Conservation (phyloP, 2,113 vertebrate genomes). For the Perca flavescens region DNA sequence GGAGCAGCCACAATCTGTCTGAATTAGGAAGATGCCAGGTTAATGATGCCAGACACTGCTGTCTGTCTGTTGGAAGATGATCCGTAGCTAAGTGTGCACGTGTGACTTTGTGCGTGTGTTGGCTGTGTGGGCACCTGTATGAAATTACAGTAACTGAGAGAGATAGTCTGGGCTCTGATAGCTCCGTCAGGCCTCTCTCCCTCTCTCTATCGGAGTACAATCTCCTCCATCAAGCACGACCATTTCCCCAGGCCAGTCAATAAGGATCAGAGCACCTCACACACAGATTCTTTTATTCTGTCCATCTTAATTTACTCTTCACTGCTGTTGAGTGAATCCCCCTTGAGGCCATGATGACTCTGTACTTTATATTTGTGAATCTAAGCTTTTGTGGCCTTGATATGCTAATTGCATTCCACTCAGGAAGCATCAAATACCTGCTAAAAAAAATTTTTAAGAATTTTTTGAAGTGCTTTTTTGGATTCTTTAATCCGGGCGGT, state of each 20-base stretch:
- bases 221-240: conserved; percentile 58
- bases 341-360: conserved; percentile 20
- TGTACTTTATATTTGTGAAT: conserved; percentile 40
- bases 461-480: background rate
- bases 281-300: conserved; percentile 48
- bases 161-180: conserved; percentile 77
- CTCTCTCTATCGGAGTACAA: conserved; percentile 37
- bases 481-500: background rate
- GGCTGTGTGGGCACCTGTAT: conserved; percentile 52
- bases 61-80: conserved; percentile 70
- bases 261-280: conserved; percentile 57
- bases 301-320: conserved; percentile 63
- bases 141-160: conserved; percentile 77
- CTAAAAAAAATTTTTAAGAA: background rate
- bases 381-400: conserved; percentile 23
- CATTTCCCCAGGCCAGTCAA: conserved; percentile 68
- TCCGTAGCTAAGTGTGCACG: conserved; percentile 44
- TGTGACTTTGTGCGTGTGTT: conserved; percentile 26
- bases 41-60: conserved; percentile 77
- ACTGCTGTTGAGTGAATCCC: conserved; percentile 30
- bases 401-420: conserved; percentile 17
- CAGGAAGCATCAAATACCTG: conserved; percentile 1
- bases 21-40: conserved; percentile 70
- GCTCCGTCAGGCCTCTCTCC: conserved; percentile 78
- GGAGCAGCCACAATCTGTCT: conserved; percentile 60